Evolutionary conservation across 2,113 vertebrate species (phyloP).

Genomic region (Malurus alboscapulatus): DNA sequence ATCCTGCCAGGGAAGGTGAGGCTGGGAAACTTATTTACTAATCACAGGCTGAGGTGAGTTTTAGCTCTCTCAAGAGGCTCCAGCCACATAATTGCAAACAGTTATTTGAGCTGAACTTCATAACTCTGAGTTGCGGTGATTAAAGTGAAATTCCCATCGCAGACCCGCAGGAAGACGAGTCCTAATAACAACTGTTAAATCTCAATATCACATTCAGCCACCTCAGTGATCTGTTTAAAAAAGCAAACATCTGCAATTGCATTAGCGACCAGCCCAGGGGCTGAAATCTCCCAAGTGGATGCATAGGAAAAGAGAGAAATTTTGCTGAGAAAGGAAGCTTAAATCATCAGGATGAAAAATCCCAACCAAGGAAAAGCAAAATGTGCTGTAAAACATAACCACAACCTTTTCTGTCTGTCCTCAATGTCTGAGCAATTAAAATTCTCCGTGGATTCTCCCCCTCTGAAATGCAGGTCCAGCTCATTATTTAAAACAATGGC

Average conservation of each 20-base stretch:
- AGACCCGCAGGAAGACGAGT: not conserved
- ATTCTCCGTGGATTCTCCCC: not conserved
- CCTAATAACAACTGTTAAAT: not conserved
- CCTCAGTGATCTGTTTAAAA: not conserved
- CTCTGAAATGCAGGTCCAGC: not conserved
- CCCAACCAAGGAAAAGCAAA: not conserved
- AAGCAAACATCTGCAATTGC: constrained; percentile 13
- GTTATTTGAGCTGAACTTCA: not conserved
- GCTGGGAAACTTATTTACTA: not conserved
- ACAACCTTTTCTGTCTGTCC: not conserved
- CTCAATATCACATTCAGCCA: not conserved
- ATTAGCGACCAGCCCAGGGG: not conserved
- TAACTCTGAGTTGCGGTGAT: not conserved
- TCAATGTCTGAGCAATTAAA: not conserved
- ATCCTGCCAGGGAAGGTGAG: not conserved
- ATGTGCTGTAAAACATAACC: not conserved
- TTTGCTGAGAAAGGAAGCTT: not conserved
- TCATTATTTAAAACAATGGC: not conserved
- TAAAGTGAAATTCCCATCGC: constrained; percentile 28
- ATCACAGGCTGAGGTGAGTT: not conserved
- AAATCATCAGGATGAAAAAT: not conserved
- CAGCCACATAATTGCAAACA: constrained; percentile 28
- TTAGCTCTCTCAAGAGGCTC: not conserved
- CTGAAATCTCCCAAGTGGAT: not conserved
- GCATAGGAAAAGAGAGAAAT: not conserved